Evolutionary conservation across 2,113 vertebrate species (phyloP), one percentile per base, ranked within the genome.

Genomic region (Pundamilia nyererei): DNA sequence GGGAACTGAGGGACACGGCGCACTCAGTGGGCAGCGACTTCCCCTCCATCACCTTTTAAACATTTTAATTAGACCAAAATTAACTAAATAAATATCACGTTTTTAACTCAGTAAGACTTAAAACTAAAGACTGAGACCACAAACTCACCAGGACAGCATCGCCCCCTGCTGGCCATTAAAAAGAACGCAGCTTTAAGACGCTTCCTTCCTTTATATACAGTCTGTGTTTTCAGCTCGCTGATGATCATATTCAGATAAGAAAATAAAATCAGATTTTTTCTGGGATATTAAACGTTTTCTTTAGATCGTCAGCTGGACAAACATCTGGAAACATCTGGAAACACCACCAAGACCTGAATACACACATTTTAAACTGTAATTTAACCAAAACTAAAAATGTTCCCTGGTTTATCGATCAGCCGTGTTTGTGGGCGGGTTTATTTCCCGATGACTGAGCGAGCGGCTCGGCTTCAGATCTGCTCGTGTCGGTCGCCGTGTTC

Each of bases 171-270:
- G 45, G 15, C 4, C 10, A 0, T 12, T 19, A 49, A 29, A 8
- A 19, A 1, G 1, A 31, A 49, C 0, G 6, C 15, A 6, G 26
- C 15, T 19, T 6, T 77, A 0, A 77, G 1, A 2, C 3, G 2
- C 42, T 11, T 75, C 1, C 24, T 7, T 49, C 42, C 9, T 29
- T 31, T 49, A 31, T 1, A 49, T 29, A 75, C 42, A 75, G 21
- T 72, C 13, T 45, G 65, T 65, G 33, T 45, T 4, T 72, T 2
- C 33, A 24, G 5, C 35, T 21, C 7, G 1, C 26, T 17, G 14
- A 15, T 11, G n/a, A 2, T 10, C 9, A 2, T 6, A 29, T 68
- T 1, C 9, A n/a, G 10, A 65, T n/a, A 7, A n/a, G 17, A n/a
- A 62, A 65, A 12, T 31, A n/a, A 62, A 35, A 62, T 35, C 29